Evolutionary conservation across 2,113 vertebrate species (phyloP), one percentile per base, ranked within the genome.

Genomic region (Oxyura jamaicensis): DNA sequence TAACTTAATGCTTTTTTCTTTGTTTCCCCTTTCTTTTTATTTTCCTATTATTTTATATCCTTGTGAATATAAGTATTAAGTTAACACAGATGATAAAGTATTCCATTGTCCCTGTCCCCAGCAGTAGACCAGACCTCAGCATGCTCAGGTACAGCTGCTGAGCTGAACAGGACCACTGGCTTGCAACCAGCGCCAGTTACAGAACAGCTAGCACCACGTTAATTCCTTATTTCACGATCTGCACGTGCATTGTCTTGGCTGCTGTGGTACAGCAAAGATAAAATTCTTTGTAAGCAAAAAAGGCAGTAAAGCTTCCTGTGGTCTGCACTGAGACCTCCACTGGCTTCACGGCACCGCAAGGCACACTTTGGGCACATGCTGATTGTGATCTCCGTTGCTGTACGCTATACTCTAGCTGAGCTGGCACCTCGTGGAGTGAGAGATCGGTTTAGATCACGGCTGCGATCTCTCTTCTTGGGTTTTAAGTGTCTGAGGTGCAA

Each of bases 281-380:
- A 93, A 87, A 55, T 28, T 63, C 36, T 53, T 71, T 41, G 46
- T 26, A 65, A 88, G 63, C 16, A 65, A 46, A 50, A 41, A 86
- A 83, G 80, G 59, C 11, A 83, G 48, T 75, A 84, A 71, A 87
- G 35, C 41, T 82, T 91, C 81, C 88, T 82, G 50, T 63, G 52
- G 18, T 67, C 56, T 71, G 41, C 42, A 21, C 25, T 14, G 74
- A 88, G 56, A 72, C 2, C 11, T 71, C 31, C 0, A 0, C 36
- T 50, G 82, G 66, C 56, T 76, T 86, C 84, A 65, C 16, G 48
- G 8, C 14, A 48, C 8, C 4, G 3, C 67, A 50, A 68, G 42
- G 25, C 20, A 73, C 4, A 2, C 4, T 94, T 69, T 56, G 76
- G 66, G 55, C 8, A 73, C 25, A 2, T 25, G 13, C 2, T 63